phyloP scores from a whole-genome alignment of 2,113 vertebrate genomes.

The Oncorhynchus gorbuscha region DNA sequence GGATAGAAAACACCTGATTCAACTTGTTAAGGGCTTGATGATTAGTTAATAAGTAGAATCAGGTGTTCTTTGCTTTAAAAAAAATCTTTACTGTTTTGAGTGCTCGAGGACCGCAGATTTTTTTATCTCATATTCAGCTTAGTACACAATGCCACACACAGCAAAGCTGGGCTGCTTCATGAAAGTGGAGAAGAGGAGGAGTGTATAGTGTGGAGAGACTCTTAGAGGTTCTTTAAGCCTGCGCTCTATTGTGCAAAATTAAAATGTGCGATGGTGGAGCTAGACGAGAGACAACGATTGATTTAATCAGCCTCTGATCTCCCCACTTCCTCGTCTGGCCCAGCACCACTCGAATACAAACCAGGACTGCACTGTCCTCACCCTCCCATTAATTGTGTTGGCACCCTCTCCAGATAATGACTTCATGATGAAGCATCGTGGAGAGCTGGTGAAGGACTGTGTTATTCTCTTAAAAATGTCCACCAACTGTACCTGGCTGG shows the following conservation, averaged over 20 bases:
- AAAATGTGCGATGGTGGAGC: not conserved
- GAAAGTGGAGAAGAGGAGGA: not conserved
- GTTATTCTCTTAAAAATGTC: not conserved
- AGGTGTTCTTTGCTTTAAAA: too few relatives aligned
- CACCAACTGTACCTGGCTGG: not conserved
- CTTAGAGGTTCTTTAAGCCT: constrained; percentile 3
- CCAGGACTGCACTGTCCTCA: not conserved
- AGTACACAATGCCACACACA: not conserved
- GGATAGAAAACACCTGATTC: too few relatives aligned
- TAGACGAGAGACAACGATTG: not conserved
- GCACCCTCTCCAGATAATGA: not conserved
- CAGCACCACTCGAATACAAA: not conserved
- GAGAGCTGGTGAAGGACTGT: not conserved
- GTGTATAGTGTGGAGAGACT: not conserved
- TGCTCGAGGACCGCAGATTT: too few relatives aligned
- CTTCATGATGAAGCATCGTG: not conserved
- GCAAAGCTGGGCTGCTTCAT: not conserved
- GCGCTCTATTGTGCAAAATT: not conserved
- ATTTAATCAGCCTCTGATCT: constrained; percentile 8
- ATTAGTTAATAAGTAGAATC: too few relatives aligned
- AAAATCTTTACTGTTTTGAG: too few relatives aligned
- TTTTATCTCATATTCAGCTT: not conserved
- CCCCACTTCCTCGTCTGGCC: not conserved
- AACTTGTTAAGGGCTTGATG: too few relatives aligned
- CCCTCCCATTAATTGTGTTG: not conserved